Evolutionary conservation across 2,888 invertebrate genomes (phyloP).

Genomic region (Drosophila nigricruria): DNA sequence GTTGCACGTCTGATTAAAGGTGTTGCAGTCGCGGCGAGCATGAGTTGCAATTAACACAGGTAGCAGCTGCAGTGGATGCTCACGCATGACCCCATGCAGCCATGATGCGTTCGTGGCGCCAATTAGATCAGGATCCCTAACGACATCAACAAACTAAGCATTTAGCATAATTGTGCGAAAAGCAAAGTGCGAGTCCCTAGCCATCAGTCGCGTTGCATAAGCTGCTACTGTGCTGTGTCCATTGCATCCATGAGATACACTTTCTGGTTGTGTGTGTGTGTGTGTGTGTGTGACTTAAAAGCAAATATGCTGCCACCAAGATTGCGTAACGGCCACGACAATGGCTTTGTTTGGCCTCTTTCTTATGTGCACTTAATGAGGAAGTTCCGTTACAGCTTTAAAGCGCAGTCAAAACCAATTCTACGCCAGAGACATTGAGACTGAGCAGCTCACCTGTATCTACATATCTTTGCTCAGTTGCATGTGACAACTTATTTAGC

Average conservation of each 20-base stretch:
- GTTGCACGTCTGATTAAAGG: conserved; percentile 49
- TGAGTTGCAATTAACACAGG: conserved; percentile 1
- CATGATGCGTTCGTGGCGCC: conserved; percentile 37
- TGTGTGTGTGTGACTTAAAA: background rate
- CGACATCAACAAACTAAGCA: conserved; percentile 38
- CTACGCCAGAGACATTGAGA: background rate
- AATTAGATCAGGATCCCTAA: conserved; percentile 56
- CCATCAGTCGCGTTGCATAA: conserved; percentile 29
- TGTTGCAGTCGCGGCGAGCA: conserved; percentile 11
- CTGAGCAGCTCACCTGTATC: no score
- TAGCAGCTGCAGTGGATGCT: conserved; percentile 3
- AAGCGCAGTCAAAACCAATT: conserved; percentile 8
- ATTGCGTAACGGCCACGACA: conserved; percentile 13
- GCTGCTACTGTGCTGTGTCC: background rate
- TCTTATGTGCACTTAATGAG: conserved; percentile 3
- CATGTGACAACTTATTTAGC: background rate
- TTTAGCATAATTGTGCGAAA: conserved; percentile 54
- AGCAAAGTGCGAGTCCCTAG: conserved; percentile 4
- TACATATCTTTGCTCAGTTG: background rate
- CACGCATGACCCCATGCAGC: conserved; percentile 1
- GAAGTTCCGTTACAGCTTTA: conserved; percentile 14
- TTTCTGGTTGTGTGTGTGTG: conserved; percentile 1
- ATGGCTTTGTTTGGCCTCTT: conserved; percentile 8
- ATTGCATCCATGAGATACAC: conserved; percentile 22
- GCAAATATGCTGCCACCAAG: conserved; percentile 3